These are phyloP conservation scores for Gallinago stenura DNA, from an alignment of 2,797 vertebrate genomes.

Conservation along the genomic window DNA sequence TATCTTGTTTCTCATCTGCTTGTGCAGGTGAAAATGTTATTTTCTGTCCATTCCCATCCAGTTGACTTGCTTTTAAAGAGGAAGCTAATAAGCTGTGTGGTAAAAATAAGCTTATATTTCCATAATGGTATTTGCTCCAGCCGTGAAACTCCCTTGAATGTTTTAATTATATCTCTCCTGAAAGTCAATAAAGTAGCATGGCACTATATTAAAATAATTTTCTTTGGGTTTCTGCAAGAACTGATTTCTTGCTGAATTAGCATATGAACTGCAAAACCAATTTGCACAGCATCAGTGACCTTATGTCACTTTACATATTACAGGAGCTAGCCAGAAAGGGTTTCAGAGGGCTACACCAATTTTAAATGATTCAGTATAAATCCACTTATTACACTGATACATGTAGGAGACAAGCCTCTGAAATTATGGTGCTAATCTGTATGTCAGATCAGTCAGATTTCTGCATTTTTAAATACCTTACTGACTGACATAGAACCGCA, in stretches of 20 bases:
- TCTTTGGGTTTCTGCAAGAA: not conserved
- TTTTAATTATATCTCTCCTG: constrained; percentile 24
- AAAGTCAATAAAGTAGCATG: not conserved
- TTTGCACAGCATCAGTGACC: constrained; percentile 3
- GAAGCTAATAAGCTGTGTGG: not conserved
- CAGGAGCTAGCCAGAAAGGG: not conserved
- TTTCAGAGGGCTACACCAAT: not conserved
- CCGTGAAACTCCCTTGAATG: not conserved
- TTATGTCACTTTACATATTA: not conserved
- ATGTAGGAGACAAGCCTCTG: not conserved
- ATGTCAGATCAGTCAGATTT: not conserved
- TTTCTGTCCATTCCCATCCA: not conserved
- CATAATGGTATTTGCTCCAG: not conserved
- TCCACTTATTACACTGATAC: not conserved
- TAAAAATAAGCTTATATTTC: constrained; percentile 22
- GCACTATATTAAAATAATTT: not conserved
- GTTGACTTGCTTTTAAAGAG: not conserved
- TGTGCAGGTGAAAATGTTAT: not conserved
- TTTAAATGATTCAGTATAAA: constrained; percentile 13
- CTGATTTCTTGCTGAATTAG: constrained; percentile 41
- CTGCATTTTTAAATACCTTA: not conserved
- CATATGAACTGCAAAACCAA: not conserved
- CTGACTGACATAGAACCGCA: not conserved
- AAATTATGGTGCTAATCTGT: not conserved
- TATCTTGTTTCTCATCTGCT: not conserved